Evolutionary conservation across 2,113 vertebrate genomes (phyloP).

Genomic region (Salvelinus fontinalis): DNA sequence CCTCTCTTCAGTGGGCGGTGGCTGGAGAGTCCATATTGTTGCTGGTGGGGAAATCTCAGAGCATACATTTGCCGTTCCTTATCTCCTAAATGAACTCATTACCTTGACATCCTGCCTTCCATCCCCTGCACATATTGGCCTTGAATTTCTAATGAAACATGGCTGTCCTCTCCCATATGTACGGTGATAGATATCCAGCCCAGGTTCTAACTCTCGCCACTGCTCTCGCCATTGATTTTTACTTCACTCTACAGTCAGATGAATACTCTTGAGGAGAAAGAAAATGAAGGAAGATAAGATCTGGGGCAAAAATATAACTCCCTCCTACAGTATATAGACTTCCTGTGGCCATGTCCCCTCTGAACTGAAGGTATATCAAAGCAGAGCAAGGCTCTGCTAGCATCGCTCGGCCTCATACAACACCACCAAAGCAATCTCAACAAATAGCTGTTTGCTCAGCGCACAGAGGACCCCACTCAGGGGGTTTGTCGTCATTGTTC

Average conservation of each 20-base stretch:
- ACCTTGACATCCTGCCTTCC: slow-evolving; percentile 61
- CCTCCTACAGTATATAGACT: background rate
- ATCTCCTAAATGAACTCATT: slow-evolving; percentile 72
- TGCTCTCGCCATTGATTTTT: slow-evolving; percentile 45
- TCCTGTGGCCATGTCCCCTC: slow-evolving; percentile 9
- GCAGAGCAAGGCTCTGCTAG: background rate
- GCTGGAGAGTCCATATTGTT: slow-evolving; percentile 45
- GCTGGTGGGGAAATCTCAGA: slow-evolving; percentile 54
- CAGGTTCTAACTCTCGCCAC: slow-evolving; percentile 33
- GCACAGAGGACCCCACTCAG: background rate
- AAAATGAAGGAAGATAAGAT: slow-evolving; percentile 12
- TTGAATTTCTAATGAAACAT: slow-evolving; percentile 65
- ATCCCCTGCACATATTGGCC: slow-evolving; percentile 50
- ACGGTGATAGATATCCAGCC: slow-evolving; percentile 12
- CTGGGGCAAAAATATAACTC: slow-evolving; percentile 20
- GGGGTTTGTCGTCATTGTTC: slow-evolving; percentile 11
- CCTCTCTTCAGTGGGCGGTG: background rate
- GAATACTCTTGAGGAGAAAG: slow-evolving; percentile 45
- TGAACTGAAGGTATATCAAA: slow-evolving; percentile 37
- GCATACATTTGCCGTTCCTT: slow-evolving; percentile 67
- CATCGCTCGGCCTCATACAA: background rate
- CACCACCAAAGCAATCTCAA: background rate
- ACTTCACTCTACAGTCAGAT: slow-evolving; percentile 33
- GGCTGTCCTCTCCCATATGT: slow-evolving; percentile 40
- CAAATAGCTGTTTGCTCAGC: background rate